These are phyloP conservation scores for Ichneumoninae sp. DNA, from an alignment of 2,888 invertebrate genomes.

Conservation along the genomic window DNA sequence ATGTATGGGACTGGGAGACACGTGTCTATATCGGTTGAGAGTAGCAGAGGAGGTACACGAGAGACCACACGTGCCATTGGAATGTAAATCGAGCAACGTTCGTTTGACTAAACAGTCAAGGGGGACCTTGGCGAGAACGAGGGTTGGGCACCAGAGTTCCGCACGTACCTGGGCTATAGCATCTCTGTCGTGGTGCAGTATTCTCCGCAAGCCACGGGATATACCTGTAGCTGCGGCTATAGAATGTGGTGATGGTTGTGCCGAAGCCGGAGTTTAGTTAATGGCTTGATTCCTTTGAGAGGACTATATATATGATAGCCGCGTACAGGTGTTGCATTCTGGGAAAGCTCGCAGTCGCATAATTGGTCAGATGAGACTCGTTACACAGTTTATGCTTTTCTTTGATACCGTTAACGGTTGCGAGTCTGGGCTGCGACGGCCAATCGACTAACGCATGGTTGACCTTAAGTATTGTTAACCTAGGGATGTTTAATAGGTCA, in stretches of 20 bases:
- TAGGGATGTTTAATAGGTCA: neutral
- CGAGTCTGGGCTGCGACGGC: neutral
- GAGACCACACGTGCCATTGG: slow-evolving; percentile 73
- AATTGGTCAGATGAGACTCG: neutral
- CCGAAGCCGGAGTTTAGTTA: slow-evolving; percentile 44
- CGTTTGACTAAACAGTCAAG: slow-evolving; percentile 81
- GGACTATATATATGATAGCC: slow-evolving; percentile 30
- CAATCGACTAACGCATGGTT: neutral
- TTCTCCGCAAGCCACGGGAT: slow-evolving; percentile 10
- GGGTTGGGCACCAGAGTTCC: slow-evolving; percentile 41
- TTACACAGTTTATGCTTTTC: neutral
- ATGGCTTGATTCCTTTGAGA: slow-evolving; percentile 47
- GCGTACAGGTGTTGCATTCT: neutral
- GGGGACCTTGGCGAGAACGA: slow-evolving; percentile 67
- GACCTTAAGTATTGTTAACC: neutral
- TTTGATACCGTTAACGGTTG: neutral
- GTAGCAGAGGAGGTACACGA: slow-evolving; percentile 36
- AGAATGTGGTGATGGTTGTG: slow-evolving; percentile 26
- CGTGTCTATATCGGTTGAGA: slow-evolving; percentile 38
- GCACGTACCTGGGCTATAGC: slow-evolving; percentile 20
- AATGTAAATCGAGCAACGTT: slow-evolving; percentile 81
- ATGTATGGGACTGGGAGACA: slow-evolving; percentile 39
- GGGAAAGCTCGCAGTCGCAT: neutral
- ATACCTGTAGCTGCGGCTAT: neutral
- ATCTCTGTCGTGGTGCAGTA: neutral